Percentiles rank a stretch among this genome's conserved stretches.
phyloP scores from a whole-genome alignment of 2,113 vertebrate species.

The Lichenostomus cassidix region DNA sequence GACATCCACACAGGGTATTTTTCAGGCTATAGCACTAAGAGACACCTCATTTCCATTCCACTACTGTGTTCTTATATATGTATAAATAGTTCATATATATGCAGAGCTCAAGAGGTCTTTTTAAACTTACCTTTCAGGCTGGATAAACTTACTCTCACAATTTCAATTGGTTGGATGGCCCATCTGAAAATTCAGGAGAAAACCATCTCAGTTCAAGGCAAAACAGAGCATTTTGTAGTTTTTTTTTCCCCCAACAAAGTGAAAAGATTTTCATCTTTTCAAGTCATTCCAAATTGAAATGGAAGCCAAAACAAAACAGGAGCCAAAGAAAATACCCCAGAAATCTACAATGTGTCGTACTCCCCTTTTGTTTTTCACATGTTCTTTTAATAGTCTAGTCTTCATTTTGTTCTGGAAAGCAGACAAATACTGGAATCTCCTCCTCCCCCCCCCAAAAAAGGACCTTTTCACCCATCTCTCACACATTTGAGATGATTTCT shows the following conservation, averaged over 20 bases:
- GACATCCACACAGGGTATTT: neutral
- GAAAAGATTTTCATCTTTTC: neutral
- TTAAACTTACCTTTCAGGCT: neutral
- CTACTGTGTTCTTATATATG: neutral
- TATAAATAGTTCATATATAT: neutral
- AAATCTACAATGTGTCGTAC: neutral
- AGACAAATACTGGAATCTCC: neutral
- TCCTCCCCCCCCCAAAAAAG: fast-evolving
- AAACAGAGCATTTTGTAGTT: neutral
- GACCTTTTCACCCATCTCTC: neutral
- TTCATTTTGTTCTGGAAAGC: neutral
- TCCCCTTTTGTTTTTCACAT: neutral
- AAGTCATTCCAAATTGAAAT: neutral
- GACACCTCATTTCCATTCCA: neutral
- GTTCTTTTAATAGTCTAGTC: neutral
- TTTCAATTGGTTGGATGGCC: neutral
- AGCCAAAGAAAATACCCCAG: neutral
- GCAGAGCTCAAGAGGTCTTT: neutral
- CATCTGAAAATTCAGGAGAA: neutral
- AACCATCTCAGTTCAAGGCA: neutral
- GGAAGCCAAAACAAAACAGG: slow-evolving; percentile 26
- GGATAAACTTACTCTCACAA: neutral
- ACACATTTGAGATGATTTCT: neutral
- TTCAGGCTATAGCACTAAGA: neutral
- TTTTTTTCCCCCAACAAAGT: neutral